A percentile compares a stretch with the other conserved stretches of the same genome.
Evolutionary conservation across 1,140 invertebrate species (phyloP).

Genomic region (Nylanderia fulva): DNA sequence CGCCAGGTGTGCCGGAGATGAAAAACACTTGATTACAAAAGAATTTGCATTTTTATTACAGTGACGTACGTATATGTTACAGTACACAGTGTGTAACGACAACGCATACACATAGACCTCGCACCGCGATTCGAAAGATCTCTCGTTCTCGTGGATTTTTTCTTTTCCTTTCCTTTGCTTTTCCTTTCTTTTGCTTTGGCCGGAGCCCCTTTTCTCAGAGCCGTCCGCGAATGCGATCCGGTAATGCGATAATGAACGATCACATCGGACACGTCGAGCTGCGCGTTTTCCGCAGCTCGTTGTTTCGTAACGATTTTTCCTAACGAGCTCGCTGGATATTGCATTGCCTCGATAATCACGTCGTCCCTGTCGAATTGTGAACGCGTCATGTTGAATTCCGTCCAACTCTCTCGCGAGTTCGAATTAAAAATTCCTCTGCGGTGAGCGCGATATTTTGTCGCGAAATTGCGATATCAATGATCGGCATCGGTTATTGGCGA

Average conservation of each 20-base stretch:
- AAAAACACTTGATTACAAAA: slow-evolving; percentile 70
- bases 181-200: background rate
- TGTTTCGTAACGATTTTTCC: slow-evolving; percentile 42
- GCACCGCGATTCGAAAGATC: slow-evolving; percentile 16
- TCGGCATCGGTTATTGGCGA: slow-evolving; percentile 19
- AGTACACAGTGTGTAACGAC: slow-evolving; percentile 72
- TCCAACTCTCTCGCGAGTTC: background rate
- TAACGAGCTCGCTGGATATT: slow-evolving; percentile 49
- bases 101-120: slow-evolving; percentile 41
- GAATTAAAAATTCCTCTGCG: slow-evolving; percentile 42
- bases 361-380: background rate
- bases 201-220: background rate
- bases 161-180: background rate
- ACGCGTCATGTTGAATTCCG: background rate
- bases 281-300: slow-evolving; percentile 2
- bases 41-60: slow-evolving; percentile 80
- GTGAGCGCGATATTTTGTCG: slow-evolving; percentile 23
- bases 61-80: slow-evolving; percentile 78
- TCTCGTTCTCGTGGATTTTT: background rate
- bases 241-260: slow-evolving; percentile 44
- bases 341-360: slow-evolving; percentile 33
- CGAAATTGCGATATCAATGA: slow-evolving; percentile 9
- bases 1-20: background rate
- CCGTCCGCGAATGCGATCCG: slow-evolving; percentile 18
- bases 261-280: slow-evolving; percentile 5